Evolutionary conservation across 2,113 vertebrate species (phyloP).

Genomic region (Gymnogyps californianus): DNA sequence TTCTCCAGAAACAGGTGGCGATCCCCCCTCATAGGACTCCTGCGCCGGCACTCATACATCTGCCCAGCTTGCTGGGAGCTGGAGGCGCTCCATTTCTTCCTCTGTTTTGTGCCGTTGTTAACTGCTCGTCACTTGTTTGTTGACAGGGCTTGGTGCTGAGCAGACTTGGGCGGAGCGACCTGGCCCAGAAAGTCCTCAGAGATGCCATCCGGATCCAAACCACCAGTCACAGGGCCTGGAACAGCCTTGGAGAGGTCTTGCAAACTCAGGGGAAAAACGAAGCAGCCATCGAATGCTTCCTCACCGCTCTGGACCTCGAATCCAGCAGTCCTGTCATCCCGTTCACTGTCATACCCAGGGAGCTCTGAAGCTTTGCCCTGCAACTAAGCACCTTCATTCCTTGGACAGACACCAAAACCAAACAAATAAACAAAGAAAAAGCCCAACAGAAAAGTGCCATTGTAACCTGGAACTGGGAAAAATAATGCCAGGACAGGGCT

Average conservation of each 20-base stretch:
- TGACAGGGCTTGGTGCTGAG: conserved; percentile 87
- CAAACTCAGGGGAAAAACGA: conserved; percentile 83
- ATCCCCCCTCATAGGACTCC: not conserved
- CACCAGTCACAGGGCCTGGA: conserved; percentile 91
- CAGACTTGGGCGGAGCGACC: conserved; percentile 78
- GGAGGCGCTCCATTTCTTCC: not conserved
- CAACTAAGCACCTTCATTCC: not conserved
- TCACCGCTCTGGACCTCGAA: conserved; percentile 93
- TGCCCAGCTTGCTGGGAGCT: not conserved
- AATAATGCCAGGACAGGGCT: not conserved
- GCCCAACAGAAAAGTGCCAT: not conserved
- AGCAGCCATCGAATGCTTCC: conserved; percentile 89
- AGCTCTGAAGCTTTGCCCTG: conserved; percentile 76
- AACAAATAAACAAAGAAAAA: not conserved
- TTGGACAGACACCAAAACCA: not conserved
- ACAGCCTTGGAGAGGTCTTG: conserved; percentile 89
- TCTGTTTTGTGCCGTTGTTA: not conserved
- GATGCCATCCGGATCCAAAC: conserved; percentile 88
- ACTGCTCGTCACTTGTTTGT: conserved; percentile 13
- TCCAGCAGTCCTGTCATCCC: conserved; percentile 91
- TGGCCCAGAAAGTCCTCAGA: conserved; percentile 92
- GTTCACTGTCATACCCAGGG: conserved; percentile 90
- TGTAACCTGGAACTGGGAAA: not conserved
- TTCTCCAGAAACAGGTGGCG: not conserved
- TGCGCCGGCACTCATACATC: fast-evolving